Base-by-base conservation (phyloP, 2,797 vertebrate genomes). In the Chrosomus eos region DNA sequence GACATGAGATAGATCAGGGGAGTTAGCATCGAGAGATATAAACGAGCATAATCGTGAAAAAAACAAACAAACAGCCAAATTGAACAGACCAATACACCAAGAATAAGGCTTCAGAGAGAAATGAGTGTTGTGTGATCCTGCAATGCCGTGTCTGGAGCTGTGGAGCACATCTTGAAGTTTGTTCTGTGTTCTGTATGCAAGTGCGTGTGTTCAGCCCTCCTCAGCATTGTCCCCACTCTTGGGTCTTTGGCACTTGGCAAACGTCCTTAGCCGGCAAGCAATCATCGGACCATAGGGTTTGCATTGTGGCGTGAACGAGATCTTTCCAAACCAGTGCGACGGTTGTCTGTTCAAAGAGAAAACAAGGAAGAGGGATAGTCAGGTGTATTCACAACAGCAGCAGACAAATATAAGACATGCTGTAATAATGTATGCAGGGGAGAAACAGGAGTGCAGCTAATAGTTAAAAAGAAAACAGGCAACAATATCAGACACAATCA, bases 291-390 rank as follows among this genome's bases (percentile, higher is more conserved):
- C 91, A 95, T 93, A 89, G 96, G 91, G 90, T 94, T 93, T 94
- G 95, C 94, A 87, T 95, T 97, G 95, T 99, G 97, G 84, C 97
- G 97, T 48, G 98, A 99, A 85, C 98, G 97, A 86, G 98, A 99
- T 93, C 98, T 97, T 96, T 99, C 98, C 94, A 99, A 93, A 94
- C 95, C 93, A 81, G 93, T 94, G 74, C 96, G 96, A 80, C 97
- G 97, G 94, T 97, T 99, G 94, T 99, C 98, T 99, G 95, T 72
- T 81, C 14, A 87, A 66, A 78, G 19, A 88, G 62, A 73, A 40
- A 89, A 48, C 87, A 80, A 83, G 8, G 55, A 68, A 60, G 64
- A 90, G 36, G 89, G 77, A 67, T 8, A 68, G 72, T 62, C 70
- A 45, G 66, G 19, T 64, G 38, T 62, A 28, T 68, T 84, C 28